Base-by-base conservation (phyloP, 30 jellyfish, hydroid and myxozoan genomes). In the Turritopsis rubra region DNA sequence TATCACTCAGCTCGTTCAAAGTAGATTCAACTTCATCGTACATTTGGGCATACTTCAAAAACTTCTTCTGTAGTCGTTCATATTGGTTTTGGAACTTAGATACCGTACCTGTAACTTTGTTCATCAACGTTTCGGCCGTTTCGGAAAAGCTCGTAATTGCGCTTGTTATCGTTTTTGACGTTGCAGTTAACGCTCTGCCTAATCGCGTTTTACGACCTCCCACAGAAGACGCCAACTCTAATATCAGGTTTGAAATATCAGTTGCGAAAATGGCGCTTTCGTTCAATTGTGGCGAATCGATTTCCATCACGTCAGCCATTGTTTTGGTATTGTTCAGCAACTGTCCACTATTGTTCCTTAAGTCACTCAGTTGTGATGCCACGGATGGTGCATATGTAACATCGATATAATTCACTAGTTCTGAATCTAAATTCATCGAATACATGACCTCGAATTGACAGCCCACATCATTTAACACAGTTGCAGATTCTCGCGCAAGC, bases 1-100 rank as follows among this genome's bases (percentile, higher is more conserved):
- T 92, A 65, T 88, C 87, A 77, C 85, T 92, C 74, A 92, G 52
- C 73, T 87, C 93, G 18, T 82, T 90, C 13, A 92, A 86, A 4
- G 96, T 75, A 9, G 26, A 53, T 76, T 65, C 82, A 0, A 92
- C 87, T 27, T 92, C 98, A 22, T 85, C 68, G 75, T 76, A 88
- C 73, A 92, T 72, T 16, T 18, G 90, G 21, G 66, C 81, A 53
- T 92, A 88, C 70, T 88, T 85, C 54, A 82, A 79, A 70, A 92
- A 53, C 80, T 82, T 85, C 72, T 74, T 60, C 52, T 91, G 79
- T 65, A 92, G 78, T 7, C 76, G 25, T 73, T 82, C 89, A 52
- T 78, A 78, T 29, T 31, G 19, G 24, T 78, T 53, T 0, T 53
- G 30, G 13, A 20, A 16, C 29, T 78, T 52, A 16, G 28, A 21